A percentile compares a stretch with the other conserved stretches of the same genome.
These are phyloP conservation scores for Pristionchus arcanus DNA, from an alignment of 2,888 invertebrate species.

Conservation along the genomic window DNA sequence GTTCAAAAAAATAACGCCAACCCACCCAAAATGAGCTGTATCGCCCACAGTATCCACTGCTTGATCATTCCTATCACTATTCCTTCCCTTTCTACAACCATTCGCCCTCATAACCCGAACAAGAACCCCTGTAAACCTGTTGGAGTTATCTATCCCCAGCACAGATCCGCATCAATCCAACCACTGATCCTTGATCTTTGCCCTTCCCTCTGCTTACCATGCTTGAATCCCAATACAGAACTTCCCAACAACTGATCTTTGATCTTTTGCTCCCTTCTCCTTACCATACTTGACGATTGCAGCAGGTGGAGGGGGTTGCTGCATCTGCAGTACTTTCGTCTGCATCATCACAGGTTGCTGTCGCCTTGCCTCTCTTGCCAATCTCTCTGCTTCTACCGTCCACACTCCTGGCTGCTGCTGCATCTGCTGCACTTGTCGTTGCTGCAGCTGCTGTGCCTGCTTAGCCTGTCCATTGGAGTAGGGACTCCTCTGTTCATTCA, in stretches of 20 bases:
- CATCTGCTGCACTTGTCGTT: slow-evolving; percentile 6
- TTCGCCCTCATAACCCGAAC: slow-evolving; percentile 24
- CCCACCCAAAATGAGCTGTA: slow-evolving; percentile 2
- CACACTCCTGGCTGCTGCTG: slow-evolving; percentile 49
- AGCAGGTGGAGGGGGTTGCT: slow-evolving; percentile 32
- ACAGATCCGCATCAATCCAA: neutral
- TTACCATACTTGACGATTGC: slow-evolving; percentile 43
- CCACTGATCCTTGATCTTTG: neutral
- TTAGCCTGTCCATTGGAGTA: neutral
- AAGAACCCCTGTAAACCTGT: slow-evolving; percentile 34
- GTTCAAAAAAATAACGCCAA: neutral
- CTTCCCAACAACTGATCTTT: neutral
- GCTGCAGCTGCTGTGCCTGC: neutral
- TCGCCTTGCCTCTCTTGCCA: slow-evolving; percentile 39
- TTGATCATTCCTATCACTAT: slow-evolving; percentile 21
- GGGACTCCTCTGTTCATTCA: slow-evolving; percentile 39
- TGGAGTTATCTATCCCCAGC: slow-evolving; percentile 19
- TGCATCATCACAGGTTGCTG: neutral
- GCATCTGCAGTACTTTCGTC: slow-evolving; percentile 4
- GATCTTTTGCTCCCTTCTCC: neutral
- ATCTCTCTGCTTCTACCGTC: slow-evolving; percentile 51
- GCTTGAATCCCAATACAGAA: neutral
- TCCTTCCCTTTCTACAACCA: neutral
- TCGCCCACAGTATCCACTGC: neutral
- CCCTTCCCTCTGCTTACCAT: neutral